Percentiles rank a stretch among this genome's conserved stretches.
These are phyloP conservation scores for Strongylocentrotus purpuratus DNA, from an alignment of 35 echinoderm and acorn worm genomes.

Conservation along the genomic window DNA sequence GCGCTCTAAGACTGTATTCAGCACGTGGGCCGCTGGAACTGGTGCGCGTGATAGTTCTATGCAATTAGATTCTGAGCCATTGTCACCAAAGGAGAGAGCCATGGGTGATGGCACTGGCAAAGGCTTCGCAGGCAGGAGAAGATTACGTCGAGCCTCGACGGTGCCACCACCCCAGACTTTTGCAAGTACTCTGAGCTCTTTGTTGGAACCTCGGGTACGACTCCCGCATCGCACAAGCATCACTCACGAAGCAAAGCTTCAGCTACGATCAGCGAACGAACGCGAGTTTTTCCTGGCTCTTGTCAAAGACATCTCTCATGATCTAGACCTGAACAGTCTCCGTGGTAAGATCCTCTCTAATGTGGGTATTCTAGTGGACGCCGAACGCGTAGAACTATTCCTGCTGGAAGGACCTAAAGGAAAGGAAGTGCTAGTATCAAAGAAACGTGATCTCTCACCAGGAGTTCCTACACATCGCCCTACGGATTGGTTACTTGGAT, in stretches of 20 bases:
- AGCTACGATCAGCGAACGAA: constrained; percentile 82
- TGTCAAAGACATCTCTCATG: constrained; percentile 97
- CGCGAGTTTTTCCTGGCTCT: constrained; percentile 93
- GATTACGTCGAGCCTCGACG: constrained; percentile 86
- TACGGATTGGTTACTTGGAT: constrained; percentile 44
- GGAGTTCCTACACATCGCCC: constrained; percentile 36
- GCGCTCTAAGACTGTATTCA: constrained; percentile 83
- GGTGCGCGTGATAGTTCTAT: constrained; percentile 28
- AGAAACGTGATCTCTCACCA: not conserved
- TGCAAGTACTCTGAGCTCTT: constrained; percentile 72
- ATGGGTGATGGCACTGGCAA: constrained; percentile 15
- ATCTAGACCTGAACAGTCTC: constrained; percentile 81
- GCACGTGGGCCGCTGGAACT: constrained; percentile 70
- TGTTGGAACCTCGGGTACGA: constrained; percentile 84
- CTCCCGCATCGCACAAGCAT: constrained; percentile 84
- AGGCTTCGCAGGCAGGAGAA: constrained; percentile 59
- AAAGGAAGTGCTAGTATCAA: constrained; percentile 66
- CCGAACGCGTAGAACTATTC: constrained; percentile 67
- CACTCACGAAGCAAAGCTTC: constrained; percentile 81
- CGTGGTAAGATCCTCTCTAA: constrained; percentile 80
- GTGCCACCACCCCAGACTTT: constrained; percentile 74
- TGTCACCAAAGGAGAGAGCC: constrained; percentile 59
- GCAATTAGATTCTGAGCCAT: constrained; percentile 66
- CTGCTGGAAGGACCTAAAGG: constrained; percentile 91
- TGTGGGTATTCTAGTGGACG: constrained; percentile 79